Conservation (phyloP, 2,113 vertebrate species). For the Circaetus cinerascens region DNA sequence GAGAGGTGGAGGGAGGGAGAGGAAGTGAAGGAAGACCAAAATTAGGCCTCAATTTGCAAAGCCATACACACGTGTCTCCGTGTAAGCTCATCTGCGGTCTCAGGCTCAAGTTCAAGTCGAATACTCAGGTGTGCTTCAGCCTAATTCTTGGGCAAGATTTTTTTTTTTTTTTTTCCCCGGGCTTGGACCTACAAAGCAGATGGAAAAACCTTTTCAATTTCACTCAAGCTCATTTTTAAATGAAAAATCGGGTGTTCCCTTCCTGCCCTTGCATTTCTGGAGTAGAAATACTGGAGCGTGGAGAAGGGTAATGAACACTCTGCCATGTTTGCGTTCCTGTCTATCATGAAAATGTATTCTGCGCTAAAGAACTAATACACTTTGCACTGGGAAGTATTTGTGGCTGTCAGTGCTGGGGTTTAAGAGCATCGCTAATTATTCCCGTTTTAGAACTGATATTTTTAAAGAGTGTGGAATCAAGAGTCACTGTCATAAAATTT, state of each 20-base stretch:
- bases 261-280: background rate
- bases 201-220: background rate
- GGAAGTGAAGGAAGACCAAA: background rate
- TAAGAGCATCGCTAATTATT: background rate
- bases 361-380: background rate
- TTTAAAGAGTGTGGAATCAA: background rate
- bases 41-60: background rate
- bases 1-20: background rate
- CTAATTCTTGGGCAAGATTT: background rate
- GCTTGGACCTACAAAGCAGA: background rate
- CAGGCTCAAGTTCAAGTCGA: background rate
- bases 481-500: background rate
- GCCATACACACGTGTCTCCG: rapidly evolving
- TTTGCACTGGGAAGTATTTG: background rate
- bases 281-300: background rate
- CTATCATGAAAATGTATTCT: background rate
- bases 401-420: background rate
- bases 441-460: background rate
- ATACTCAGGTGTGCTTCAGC: background rate
- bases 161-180: background rate
- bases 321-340: background rate
- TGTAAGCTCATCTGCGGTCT: background rate
- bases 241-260: background rate
- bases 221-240: background rate
- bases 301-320: background rate